Base-by-base conservation (phyloP, 1,140 invertebrate species). In the Thaumetopoea pityocampa region DNA sequence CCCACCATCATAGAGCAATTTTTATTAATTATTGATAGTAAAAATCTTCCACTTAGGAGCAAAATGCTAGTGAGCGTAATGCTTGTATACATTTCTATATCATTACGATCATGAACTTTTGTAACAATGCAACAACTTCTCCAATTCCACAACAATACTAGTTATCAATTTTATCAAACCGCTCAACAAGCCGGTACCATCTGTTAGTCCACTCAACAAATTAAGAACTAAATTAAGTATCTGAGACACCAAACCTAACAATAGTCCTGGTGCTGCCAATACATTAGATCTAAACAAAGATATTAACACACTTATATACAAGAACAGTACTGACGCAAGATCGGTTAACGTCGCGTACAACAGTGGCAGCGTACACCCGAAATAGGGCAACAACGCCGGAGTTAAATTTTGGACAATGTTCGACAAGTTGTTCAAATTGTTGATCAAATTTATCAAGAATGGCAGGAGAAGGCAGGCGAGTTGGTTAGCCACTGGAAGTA, bases 381-480 rank as follows among this genome's bases (percentile, higher is more conserved):
- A 82, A 18, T 82, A 80, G 3, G 78, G 78, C 11, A 82, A 18
- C 4, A 82, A 27, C 0, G 74, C 74, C 12, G 78, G 78, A 2
- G 78, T 82, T 6, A 82, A 32, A 46, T 82, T 82, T 22, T 76
- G 71, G 0, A 82, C 71, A 0, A 82, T 80, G 17, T 82, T 82
- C 0, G 76, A 80, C 0, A 82, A 18, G 15, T 80, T 78, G 35
- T 82, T 80, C 3, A 82, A 26, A 15, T 83, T 83, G 19, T 80
- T 82, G 29, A 82, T 78, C 0, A 82, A 28, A 29, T 80, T 80
- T 11, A 80, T 77, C 0, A 82, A 36, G 29, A 82, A 82, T 0
- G 78, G 78, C 8, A 82, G 63, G 1, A 82, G 36, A 0, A 80
- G 62, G 8, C 63, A 67, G 0, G 71, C 76, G 1, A 82, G 59